Evolutionary conservation across 35 echinoderm and acorn worm species (phyloP).

Genomic region (Heliocidaris tuberculata): DNA sequence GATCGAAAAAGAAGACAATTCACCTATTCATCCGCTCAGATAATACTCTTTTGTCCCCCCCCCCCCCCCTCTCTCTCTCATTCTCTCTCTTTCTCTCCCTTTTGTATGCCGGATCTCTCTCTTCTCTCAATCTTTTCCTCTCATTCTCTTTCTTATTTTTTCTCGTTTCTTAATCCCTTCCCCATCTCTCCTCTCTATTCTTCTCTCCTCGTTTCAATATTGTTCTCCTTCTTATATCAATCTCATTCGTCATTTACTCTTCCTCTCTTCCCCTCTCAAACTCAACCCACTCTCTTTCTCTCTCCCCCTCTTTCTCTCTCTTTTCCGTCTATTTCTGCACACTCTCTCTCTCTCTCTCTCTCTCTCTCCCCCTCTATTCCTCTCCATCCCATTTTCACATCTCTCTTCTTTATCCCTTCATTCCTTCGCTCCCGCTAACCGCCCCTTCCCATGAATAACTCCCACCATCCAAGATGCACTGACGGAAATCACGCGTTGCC

Average conservation of each 20-base stretch:
- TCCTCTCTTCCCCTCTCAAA: not conserved
- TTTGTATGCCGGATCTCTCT: not conserved
- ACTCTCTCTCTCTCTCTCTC: not conserved
- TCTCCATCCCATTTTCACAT: not conserved
- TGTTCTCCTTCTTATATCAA: not conserved
- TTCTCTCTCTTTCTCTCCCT: not conserved
- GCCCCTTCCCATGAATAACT: not conserved
- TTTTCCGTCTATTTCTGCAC: too few species aligned
- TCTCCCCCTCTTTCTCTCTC: not conserved
- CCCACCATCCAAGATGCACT: not conserved
- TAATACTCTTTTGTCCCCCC: too few species aligned
- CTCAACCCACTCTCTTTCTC: not conserved
- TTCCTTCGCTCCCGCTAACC: not conserved
- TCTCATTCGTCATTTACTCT: not conserved
- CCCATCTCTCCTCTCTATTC: not conserved
- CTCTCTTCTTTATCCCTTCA: not conserved
- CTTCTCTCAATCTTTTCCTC: not conserved
- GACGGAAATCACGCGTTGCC: conserved; percentile 2
- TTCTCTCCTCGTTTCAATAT: not conserved
- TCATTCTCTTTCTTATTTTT: not conserved
- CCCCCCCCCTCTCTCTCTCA: too few species aligned
- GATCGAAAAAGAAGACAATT: too few species aligned
- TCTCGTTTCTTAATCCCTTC: not conserved
- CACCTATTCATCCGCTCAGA: too few species aligned
- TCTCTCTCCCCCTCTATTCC: not conserved